These are phyloP conservation scores for Ictalurus punctatus DNA, from an alignment of 2,113 vertebrate species.

Conservation along the genomic window DNA sequence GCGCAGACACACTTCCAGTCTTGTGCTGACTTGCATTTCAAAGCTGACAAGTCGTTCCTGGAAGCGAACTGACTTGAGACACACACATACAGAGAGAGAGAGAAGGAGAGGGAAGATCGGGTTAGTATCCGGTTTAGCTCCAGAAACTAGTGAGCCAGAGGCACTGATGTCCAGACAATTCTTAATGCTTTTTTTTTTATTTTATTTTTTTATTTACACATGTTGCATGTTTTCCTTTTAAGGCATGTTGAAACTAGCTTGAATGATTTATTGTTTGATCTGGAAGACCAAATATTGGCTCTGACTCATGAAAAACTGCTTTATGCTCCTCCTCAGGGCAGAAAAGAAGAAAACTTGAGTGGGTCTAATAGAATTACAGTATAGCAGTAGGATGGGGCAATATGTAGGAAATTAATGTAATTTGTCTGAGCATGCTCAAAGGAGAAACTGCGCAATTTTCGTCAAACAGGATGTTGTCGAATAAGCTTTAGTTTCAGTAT, in stretches of 20 bases:
- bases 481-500: conserved; percentile 67
- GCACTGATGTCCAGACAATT: conserved; percentile 55
- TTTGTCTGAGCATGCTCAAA: conserved; percentile 70
- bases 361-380: conserved; percentile 71
- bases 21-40: conserved; percentile 78
- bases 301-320: conserved; percentile 62
- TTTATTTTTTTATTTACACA: conserved; percentile 47
- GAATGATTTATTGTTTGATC: conserved; percentile 69
- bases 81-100: conserved; percentile 22
- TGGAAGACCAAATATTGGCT: conserved; percentile 62
- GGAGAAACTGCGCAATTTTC: conserved; percentile 68
- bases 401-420: conserved; percentile 70
- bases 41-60: conserved; percentile 71
- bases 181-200: conserved; percentile 47
- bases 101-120: conserved; percentile 15
- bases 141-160: conserved; percentile 42
- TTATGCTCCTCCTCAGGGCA: conserved; percentile 54
- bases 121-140: conserved; percentile 34
- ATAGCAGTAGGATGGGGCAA: conserved; percentile 66
- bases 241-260: conserved; percentile 68
- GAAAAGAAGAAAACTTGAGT: conserved; percentile 68
- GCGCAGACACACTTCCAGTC: conserved; percentile 70
- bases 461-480: conserved; percentile 69
- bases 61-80: conserved; percentile 64
- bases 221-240: conserved; percentile 59